Base-by-base conservation (phyloP, 1,140 invertebrate genomes). In the Drosophila lowei region DNA sequence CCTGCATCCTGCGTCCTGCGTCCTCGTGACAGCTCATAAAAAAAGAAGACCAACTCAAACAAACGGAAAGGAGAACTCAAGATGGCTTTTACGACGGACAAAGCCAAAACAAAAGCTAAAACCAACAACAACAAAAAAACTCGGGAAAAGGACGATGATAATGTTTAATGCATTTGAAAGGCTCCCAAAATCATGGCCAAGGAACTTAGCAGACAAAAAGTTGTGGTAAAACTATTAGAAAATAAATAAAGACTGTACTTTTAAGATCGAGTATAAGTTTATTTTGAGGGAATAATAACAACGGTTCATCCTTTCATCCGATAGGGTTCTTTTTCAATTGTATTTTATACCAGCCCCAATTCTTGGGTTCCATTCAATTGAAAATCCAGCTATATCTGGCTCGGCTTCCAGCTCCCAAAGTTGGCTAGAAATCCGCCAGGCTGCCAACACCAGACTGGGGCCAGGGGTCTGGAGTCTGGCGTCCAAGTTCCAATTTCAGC, bases 21-120 rank as follows among this genome's bases (percentile, higher is more conserved):
- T 60, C 50, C 64, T 70, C 67, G 47, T 77, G 80, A 58, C 77
- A 86, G 81, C 81, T 86, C 81, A 81, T 85, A 86, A 85, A 86
- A 80, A 72, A 54, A 46, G 43, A 18, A 71, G 21, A 57, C n/a
- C 42, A 72, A 78, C 65, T 62, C 83, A 86, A 86, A 83, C 81
- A 88, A 86, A 78, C 70, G 66, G 56, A 65, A 57, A 42, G 23
- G 66, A 67, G 75, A 83, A 78, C 62, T 75, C 34, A 72, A 67
- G 77, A 77, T 72, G 64, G 59, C 52, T 25, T 60, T 41, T 38
- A 57, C 42, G 53, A 74, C 65, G 50, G 54, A 56, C 47, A 70
- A 49, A 11, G 56, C 61, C 48, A 62, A 60, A 81, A 84, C 61
- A 49, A 41, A 63, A 72, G 63, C 72, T 59, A 65, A 65, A 30